Base-by-base conservation (phyloP, 2,797 vertebrate species). In the Clarias fuscus region DNA sequence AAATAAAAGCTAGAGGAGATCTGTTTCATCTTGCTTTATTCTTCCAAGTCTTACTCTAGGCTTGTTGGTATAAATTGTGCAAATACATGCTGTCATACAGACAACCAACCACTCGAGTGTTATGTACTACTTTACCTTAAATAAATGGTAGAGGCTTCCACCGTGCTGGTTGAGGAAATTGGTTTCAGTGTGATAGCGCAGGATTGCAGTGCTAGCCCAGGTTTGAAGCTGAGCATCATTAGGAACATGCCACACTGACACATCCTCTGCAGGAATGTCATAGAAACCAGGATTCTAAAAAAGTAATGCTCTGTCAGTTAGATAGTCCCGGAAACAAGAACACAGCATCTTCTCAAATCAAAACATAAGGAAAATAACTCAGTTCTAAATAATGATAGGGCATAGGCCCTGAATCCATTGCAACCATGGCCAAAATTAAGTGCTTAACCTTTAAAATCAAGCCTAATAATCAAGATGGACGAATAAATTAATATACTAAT, bases 221-320 rank as follows among this genome's bases (percentile, higher is more conserved):
- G 72, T 67, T 3, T 89, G 3, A 56, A 93, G 37, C 0, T 90
- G 89, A 27, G 70, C 84, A 0, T 89, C 87, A 76, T 94, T 94
- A 58, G 92, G 91, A n/a, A 94, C 90, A 1, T 95, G 94, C 93
- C 94, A 95, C 58, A 95, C 88, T 11, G 92, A 86, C 62, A 95
- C 48, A 61, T 95, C 92, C 18, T 33, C 15, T 1, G 91, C 92
- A 33, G 48, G 43, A 7, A 94, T 92, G 86, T 93, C 90, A 0
- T 89, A 91, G 78, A 91, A 91, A 1, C 91, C 91, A 18, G 87
- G 87, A 64, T 90, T 91, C 91, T 91, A 71, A 0, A 72, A 8
- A 59, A 75, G 5, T 27, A 58, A 27, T 56, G 18, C 20, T 14
- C 7, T 37, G 20, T 61, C 13, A 43, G 13, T 76, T 56, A 62